phyloP scores from a whole-genome alignment of 2,113 vertebrate genomes.

The Neogale vison region DNA sequence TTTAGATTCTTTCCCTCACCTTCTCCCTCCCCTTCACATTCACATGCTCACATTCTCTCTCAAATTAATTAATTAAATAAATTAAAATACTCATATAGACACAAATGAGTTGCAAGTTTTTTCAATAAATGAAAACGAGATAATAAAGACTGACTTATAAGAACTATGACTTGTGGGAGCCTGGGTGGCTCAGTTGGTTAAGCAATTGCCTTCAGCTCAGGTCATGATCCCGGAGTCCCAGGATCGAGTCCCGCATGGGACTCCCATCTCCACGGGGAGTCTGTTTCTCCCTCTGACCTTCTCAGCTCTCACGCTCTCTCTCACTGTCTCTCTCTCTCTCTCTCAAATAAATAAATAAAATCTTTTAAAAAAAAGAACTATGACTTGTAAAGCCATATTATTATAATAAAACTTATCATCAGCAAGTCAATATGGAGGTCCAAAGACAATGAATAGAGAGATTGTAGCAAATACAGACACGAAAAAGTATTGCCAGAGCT shows the following conservation, averaged over 20 bases:
- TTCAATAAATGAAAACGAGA: background rate
- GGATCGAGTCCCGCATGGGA: no score
- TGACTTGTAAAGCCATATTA: background rate
- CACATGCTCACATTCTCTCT: background rate
- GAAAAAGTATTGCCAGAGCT: background rate
- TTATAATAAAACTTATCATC: background rate
- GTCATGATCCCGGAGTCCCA: no score
- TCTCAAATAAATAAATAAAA: no score
- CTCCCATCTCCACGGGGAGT: no score
- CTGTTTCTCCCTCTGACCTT: no score
- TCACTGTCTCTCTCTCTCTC: no score
- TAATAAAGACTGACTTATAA: background rate
- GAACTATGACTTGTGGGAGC: background rate
- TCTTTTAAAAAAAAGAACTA: background rate
- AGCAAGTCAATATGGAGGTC: background rate
- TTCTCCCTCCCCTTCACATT: background rate
- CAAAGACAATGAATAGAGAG: background rate
- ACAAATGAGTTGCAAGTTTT: background rate
- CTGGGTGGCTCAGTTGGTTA: no score
- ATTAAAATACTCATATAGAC: background rate
- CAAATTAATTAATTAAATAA: background rate
- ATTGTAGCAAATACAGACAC: background rate
- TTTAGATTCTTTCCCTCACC: background rate
- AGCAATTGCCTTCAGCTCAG: no score
- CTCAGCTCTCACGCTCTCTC: no score